These are phyloP conservation scores for Gadus macrocephalus DNA, from an alignment of 2,113 vertebrate genomes.

Conservation along the genomic window DNA sequence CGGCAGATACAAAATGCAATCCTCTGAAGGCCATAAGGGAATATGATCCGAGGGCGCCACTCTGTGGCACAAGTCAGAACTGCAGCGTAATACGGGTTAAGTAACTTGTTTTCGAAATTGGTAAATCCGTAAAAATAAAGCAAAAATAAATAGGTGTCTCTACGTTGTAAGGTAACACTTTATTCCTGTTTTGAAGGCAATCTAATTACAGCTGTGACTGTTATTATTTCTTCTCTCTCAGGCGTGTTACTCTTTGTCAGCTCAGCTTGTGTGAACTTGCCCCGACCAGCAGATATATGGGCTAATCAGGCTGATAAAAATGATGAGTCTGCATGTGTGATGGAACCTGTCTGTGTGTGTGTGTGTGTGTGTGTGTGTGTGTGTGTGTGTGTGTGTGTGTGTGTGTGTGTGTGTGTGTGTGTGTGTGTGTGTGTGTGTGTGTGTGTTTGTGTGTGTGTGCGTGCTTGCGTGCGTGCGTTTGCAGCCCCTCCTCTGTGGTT, in stretches of 20 bases:
- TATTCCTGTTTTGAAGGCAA: too few species aligned
- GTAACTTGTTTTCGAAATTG: too few species aligned
- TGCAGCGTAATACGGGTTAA: neutral
- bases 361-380: neutral
- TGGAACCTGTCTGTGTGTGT: neutral
- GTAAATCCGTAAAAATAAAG: too few species aligned
- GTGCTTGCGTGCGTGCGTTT: neutral
- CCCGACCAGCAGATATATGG: neutral
- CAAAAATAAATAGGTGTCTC: too few species aligned
- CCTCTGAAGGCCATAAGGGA: neutral
- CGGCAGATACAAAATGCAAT: too few species aligned
- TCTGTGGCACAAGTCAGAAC: neutral
- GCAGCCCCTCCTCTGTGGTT: too few species aligned
- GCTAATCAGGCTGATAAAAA: neutral
- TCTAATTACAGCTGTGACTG: too few species aligned
- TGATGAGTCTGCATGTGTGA: neutral
- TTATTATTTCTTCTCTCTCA: too few species aligned
- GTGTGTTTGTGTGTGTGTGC: too few species aligned
- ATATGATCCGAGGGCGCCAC: neutral
- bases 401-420: neutral
- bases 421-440: neutral
- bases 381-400: too few species aligned
- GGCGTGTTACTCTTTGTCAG: neutral
- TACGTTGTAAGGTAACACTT: too few species aligned
- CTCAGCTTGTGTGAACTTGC: neutral